Evolutionary conservation across 2,113 vertebrate genomes (phyloP).

Genomic region (Apistogramma diplotaenia): DNA sequence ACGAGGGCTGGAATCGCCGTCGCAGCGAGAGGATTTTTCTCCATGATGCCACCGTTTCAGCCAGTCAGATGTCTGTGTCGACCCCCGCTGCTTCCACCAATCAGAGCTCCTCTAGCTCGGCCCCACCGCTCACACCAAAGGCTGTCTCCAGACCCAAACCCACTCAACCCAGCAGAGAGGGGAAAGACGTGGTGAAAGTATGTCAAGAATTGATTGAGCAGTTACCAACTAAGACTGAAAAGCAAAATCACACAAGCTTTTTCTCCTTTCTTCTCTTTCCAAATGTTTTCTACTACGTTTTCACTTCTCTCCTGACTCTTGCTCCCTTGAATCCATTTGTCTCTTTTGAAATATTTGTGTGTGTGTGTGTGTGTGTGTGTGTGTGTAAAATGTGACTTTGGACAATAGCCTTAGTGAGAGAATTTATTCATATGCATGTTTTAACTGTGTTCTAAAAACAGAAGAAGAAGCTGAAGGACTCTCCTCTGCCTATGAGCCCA

Average conservation of each 20-base stretch:
- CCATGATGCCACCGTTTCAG: constrained; percentile 82
- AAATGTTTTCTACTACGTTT: neutral
- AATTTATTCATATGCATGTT: constrained; percentile 15
- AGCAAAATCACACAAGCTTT: neutral
- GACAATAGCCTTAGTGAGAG: neutral
- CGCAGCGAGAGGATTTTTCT: constrained; percentile 97
- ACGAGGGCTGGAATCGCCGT: constrained; percentile 90
- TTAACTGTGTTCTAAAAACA: constrained; percentile 58
- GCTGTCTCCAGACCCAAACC: constrained; percentile 78
- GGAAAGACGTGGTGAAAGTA: constrained; percentile 74
- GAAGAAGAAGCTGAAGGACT: constrained; percentile 90
- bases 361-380: neutral
- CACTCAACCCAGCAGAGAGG: constrained; percentile 78
- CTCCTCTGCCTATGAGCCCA: constrained; percentile 75
- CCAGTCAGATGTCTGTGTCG: constrained; percentile 65
- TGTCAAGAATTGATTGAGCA: constrained; percentile 39
- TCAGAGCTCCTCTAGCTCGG: constrained; percentile 46
- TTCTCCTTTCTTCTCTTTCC: neutral
- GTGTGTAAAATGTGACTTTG: constrained; percentile 12
- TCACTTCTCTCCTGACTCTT: constrained; percentile 6
- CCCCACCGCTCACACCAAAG: constrained; percentile 73
- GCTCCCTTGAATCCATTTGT: constrained; percentile 6
- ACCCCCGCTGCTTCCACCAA: constrained; percentile 29
- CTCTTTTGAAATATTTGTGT: constrained; percentile 17
- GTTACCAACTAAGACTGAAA: neutral